Evolutionary conservation across 2,113 vertebrate genomes (phyloP), one percentile per base, ranked within the genome.

Genomic region (Lampris incognitus): DNA sequence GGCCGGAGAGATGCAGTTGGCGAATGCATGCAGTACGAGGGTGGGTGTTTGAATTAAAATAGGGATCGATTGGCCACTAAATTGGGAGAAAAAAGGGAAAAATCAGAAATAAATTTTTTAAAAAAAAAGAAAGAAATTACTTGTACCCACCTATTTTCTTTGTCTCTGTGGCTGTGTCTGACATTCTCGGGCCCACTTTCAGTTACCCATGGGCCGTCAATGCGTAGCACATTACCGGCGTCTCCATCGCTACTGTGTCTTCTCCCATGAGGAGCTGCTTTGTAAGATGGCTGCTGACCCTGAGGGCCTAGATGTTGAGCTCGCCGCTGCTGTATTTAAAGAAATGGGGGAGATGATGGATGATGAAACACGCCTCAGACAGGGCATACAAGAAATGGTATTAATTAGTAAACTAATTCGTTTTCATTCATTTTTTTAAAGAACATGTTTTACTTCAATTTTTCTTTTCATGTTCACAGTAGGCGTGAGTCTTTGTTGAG

Each of bases 221-320:
- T 99, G 97, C 80, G 98, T 99, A 41, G 96, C 93, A 39, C 97
- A 99, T 86, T 99, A 99, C 83, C 94, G 97, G 0, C 94, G 97
- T 1, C 92, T 99, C 3, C 96, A 95, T 3, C 96, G 97, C 24
- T 96, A 99, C 83, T 99, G 98, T 39, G 97, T 99, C 2, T 99
- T 99, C 90, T 99, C 98, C 49, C 98, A 99, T 0, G 98, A 99
- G 66, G 98, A 99, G 80, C 94, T 99, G 10, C 94, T 99, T 83
- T 99, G 98, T 92, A 99, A 99, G 91, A 99, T 99, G 98, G 97
- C 97, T 0, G 95, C 98, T 1, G 97, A 99, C 79, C 97, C 98
- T 0, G 98, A 99, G 76, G 96, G 96, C 83, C 88, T 99, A 40
- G 97, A 99, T 1, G 98, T 99, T 41, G 98, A 98, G n/a, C 90